Percentiles rank a stretch among this genome's conserved stretches.
Conservation (phyloP, 1,140 invertebrate genomes). For the Drosophila sp. region DNA sequence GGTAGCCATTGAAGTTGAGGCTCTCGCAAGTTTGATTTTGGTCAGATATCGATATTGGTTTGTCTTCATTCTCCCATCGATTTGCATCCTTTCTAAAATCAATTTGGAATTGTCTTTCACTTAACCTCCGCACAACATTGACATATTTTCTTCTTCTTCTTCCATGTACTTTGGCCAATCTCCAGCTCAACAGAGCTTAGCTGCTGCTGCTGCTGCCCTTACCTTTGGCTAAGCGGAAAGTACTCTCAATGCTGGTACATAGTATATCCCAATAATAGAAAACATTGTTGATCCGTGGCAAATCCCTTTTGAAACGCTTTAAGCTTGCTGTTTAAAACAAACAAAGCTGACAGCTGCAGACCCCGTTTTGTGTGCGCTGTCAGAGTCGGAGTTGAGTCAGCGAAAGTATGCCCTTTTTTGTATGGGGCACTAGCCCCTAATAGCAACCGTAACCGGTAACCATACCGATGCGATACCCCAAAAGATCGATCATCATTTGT, state of each 20-base stretch:
- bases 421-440: constrained; percentile 30
- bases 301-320: constrained; percentile 78
- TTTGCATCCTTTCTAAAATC: neutral
- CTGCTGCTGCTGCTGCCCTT: constrained; percentile 4
- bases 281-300: constrained; percentile 74
- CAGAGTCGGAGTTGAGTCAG: constrained; percentile 35
- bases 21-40: too few species aligned
- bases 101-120: neutral
- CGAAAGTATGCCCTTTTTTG: constrained; percentile 71
- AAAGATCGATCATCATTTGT: constrained; percentile 80
- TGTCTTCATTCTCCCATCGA: too few species aligned
- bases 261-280: constrained; percentile 25
- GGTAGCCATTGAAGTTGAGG: neutral
- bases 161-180: neutral
- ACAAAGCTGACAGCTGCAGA: constrained; percentile 77
- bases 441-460: constrained; percentile 13
- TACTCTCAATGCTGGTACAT: neutral
- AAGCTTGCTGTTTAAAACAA: constrained; percentile 73
- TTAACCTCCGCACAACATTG: neutral
- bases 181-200: constrained; percentile 8
- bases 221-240: neutral
- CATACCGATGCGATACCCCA: constrained; percentile 22
- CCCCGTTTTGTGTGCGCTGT: constrained; percentile 38
- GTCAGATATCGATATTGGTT: too few species aligned
- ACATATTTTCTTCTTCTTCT: neutral